Base-by-base conservation (phyloP, 2,888 invertebrate species). In the Nezara viridula region DNA sequence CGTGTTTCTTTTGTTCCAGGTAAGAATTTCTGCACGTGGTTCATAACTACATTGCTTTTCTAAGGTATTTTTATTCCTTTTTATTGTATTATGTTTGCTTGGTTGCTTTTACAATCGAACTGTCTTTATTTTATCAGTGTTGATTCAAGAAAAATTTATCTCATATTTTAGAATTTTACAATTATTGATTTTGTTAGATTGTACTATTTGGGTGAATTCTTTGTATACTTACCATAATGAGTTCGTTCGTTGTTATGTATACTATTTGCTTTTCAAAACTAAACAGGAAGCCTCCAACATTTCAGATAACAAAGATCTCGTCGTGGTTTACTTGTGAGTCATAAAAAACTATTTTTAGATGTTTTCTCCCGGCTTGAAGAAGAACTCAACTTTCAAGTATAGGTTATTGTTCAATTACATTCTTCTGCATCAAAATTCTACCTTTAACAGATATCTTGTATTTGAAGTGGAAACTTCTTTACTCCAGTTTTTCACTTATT, bases 341-440 rank as follows among this genome's bases (percentile, higher is more conserved):
- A 60, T 73, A 55, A 19, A 73, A 60, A 73, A 73, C 66, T 73
- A 73, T 73, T 73, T 37, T 73, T 32, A 37, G 66, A 73, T 73
- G 60, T 12, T n/a, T 60, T 10, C 37, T 73, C 66, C 37, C 19
- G 9, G 66, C 14, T 37, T 19, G 9, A 73, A 73, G 19, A 27
- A 7, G 27, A 60, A 27, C 27, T 1, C 60, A 2, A 27, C 1
- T 16, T 27, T 60, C 60, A 0, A 1, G n/a, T n/a, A n/a, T 27
- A 27, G 27, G n/a, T 60, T 60, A 14, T 32, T 32, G 60, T 60
- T 60, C 16, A 32, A 3, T 27, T n/a, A n/a, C n/a, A n/a, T n/a
- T n/a, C n/a, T n/a, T n/a, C n/a, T n/a, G n/a, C n/a, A n/a, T n/a
- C n/a, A n/a, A n/a, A n/a, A n/a, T n/a, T n/a, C n/a, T n/a, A n/a